Evolutionary conservation across 2,797 vertebrate genomes (phyloP), one percentile per base, ranked within the genome.

Genomic region (Falco biarmicus): DNA sequence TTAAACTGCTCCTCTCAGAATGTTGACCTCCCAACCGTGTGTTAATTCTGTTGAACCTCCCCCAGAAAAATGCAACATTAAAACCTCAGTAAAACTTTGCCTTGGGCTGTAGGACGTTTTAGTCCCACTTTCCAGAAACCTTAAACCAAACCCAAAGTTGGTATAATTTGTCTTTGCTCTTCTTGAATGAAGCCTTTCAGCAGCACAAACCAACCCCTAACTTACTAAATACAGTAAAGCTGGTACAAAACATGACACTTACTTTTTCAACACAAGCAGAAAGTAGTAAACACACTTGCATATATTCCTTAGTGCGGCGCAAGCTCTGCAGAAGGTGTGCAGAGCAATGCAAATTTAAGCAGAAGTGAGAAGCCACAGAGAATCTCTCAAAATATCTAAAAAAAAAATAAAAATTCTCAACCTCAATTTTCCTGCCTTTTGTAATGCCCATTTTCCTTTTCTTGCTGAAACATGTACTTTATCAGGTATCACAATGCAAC

Each of bases 11-110:
- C 2, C 0, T 34, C 70, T 60, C 37, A 6, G 17, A 63, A 28
- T 4, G 9, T 43, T 5, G 12, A 31, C 8, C 43, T 61, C 53
- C 32, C 1, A 1, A 9, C 1, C 1, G 17, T 2, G 19, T 4
- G 20, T 15, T 28, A 54, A 32, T 39, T 26, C 68, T 56, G 57
- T 2, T 51, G 14, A 20, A 59, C 39, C 43, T 29, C 41, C 37
- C 39, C 22, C 37, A 43, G 53, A 18, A 70, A 80, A 87, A 68
- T 9, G 11, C 9, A 59, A 39, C 5, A 39, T 61, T 66, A 51
- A 82, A 51, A 47, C 21, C 8, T 25, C 18, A 26, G 43, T 22
- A 53, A 25, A 68, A 47, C 15, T 82, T 53, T 59, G 25, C 43
- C 48, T 53, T 50, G 45, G 64, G 51, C 39, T 68, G 45, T 10